phyloP scores from a whole-genome alignment of 2,888 invertebrate species.

The Trissolcus brochymenae region DNA sequence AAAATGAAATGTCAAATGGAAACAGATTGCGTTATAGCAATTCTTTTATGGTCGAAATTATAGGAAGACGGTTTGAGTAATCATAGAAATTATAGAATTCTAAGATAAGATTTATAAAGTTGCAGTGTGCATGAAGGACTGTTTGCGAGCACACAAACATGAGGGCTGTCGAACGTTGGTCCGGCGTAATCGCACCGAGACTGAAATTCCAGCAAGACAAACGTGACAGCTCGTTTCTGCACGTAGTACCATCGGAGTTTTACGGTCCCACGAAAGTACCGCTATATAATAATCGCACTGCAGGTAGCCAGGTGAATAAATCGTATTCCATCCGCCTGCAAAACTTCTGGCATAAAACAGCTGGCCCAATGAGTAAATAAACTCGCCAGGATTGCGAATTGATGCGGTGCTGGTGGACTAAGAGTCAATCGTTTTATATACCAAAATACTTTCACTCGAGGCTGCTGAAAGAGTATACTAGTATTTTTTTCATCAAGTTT shows the following conservation, averaged over 20 bases:
- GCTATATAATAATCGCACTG: slow-evolving; percentile 53
- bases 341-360: slow-evolving; percentile 47
- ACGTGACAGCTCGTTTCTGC: slow-evolving; percentile 31
- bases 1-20: too few species aligned
- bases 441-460: too few species aligned
- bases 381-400: slow-evolving; percentile 59
- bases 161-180: slow-evolving; percentile 14
- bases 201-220: slow-evolving; percentile 33
- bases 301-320: slow-evolving; percentile 38
- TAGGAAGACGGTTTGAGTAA: not conserved
- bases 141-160: slow-evolving; percentile 1
- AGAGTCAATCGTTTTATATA: too few species aligned
- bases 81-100: too few species aligned
- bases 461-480: too few species aligned
- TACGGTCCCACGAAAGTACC: slow-evolving; percentile 46
- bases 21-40: too few species aligned
- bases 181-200: not conserved
- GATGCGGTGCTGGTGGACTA: slow-evolving; percentile 56
- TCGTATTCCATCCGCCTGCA: slow-evolving; percentile 27
- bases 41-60: too few species aligned
- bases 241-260: slow-evolving; percentile 29
- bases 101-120: too few species aligned
- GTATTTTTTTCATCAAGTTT: too few species aligned
- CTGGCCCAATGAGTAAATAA: slow-evolving; percentile 58
- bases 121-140: not conserved